Evolutionary conservation across 2,797 vertebrate genomes (phyloP).

Genomic region (Parauchenoglanis ngamensis): DNA sequence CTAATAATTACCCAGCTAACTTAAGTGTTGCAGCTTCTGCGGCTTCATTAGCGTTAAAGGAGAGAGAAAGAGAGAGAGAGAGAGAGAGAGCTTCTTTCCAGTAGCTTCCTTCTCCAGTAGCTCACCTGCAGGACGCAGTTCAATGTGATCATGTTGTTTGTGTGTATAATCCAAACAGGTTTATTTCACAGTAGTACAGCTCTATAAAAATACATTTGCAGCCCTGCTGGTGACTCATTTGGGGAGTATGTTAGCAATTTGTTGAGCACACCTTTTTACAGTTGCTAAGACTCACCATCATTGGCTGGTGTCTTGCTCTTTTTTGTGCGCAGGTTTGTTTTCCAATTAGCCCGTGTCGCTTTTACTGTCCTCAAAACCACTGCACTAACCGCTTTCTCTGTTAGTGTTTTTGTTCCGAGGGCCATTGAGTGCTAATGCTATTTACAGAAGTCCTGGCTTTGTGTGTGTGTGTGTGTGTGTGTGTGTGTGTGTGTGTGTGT

Average conservation of each 20-base stretch:
- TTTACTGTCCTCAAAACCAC: slow-evolving; percentile 27
- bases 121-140: neutral
- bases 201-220: neutral
- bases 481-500: slow-evolving; percentile 8
- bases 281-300: neutral
- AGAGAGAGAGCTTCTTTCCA: neutral
- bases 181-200: neutral
- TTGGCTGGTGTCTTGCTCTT: slow-evolving; percentile 8
- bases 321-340: slow-evolving; percentile 35
- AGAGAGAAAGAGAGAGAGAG: neutral
- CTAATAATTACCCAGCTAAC: slow-evolving; percentile 86
- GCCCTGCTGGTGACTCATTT: neutral
- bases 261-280: neutral
- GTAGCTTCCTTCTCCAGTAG: slow-evolving; percentile 1
- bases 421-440: slow-evolving; percentile 39
- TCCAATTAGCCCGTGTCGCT: slow-evolving; percentile 25
- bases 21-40: slow-evolving; percentile 65
- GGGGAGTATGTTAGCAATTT: neutral
- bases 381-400: slow-evolving; percentile 15
- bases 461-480: slow-evolving; percentile 32
- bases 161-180: neutral
- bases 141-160: neutral
- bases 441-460: slow-evolving; percentile 38
- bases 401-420: slow-evolving; percentile 38
- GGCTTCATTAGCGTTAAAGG: slow-evolving; percentile 64